Evolutionary conservation across 2,888 invertebrate genomes (phyloP).

Genomic region (Oligia strigilis): DNA sequence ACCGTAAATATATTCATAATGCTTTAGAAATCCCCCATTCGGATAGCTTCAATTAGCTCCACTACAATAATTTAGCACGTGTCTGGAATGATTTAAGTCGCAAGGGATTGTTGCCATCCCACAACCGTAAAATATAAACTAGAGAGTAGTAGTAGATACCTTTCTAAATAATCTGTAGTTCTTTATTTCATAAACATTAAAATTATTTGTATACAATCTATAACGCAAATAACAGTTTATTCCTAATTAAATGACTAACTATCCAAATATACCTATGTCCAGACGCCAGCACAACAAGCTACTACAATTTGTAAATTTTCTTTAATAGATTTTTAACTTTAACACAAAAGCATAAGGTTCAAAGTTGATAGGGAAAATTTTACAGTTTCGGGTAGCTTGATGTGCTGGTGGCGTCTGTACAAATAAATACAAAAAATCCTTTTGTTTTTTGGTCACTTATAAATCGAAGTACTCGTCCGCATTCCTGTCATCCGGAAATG

Average conservation of each 20-base stretch:
- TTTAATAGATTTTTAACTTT: too few relatives aligned
- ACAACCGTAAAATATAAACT: constrained; percentile 3
- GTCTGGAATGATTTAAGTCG: constrained; percentile 10
- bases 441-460: neutral
- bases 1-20: too few relatives aligned
- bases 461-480: neutral
- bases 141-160: neutral
- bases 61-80: constrained; percentile 5
- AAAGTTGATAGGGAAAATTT: too few relatives aligned
- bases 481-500: neutral
- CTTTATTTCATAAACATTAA: neutral
- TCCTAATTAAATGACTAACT: neutral
- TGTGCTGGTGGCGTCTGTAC: too few relatives aligned
- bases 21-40: neutral
- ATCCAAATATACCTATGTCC: neutral
- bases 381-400: too few relatives aligned
- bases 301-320: too few relatives aligned
- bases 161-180: neutral
- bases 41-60: neutral
- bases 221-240: neutral
- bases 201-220: too few relatives aligned
- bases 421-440: too few relatives aligned
- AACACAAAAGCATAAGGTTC: too few relatives aligned
- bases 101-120: constrained; percentile 13
- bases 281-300: too few relatives aligned